A percentile compares a stretch with the other conserved stretches of the same genome.
Conservation (phyloP, 2,888 invertebrate genomes). For the Halictus quadricinctus region DNA sequence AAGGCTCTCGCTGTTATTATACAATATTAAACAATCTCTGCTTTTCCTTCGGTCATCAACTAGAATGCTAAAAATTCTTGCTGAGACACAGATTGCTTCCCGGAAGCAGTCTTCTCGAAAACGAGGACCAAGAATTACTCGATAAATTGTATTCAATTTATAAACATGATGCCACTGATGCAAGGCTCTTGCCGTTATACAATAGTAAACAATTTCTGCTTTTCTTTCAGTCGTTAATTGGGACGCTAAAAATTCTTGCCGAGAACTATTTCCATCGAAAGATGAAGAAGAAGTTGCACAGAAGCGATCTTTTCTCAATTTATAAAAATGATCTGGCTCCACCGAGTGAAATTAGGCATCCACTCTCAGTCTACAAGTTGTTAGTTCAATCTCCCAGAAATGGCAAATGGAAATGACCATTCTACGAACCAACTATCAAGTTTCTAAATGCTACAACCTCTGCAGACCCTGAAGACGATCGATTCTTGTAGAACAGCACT, state of each 20-base stretch:
- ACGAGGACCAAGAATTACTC: background rate
- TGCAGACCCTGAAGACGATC: background rate
- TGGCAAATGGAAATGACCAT: background rate
- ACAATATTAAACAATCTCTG: background rate
- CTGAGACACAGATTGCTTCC: background rate
- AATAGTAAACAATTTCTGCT: background rate
- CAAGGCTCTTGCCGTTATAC: background rate
- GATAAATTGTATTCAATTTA: background rate
- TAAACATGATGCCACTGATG: background rate
- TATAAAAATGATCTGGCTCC: background rate
- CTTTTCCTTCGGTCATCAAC: background rate
- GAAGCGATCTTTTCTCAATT: background rate
- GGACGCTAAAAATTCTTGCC: background rate
- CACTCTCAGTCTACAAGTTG: background rate
- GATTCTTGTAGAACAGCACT: background rate
- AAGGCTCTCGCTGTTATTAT: conserved; percentile 6
- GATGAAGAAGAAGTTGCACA: background rate
- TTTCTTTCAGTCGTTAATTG: background rate
- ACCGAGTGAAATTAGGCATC: background rate
- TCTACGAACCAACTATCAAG: background rate
- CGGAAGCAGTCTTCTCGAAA: background rate
- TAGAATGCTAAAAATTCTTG: background rate
- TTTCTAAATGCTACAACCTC: background rate
- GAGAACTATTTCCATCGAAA: background rate
- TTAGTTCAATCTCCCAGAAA: background rate